These are phyloP conservation scores for Graphium colonna DNA, from an alignment of 2,888 invertebrate species.

Conservation along the genomic window DNA sequence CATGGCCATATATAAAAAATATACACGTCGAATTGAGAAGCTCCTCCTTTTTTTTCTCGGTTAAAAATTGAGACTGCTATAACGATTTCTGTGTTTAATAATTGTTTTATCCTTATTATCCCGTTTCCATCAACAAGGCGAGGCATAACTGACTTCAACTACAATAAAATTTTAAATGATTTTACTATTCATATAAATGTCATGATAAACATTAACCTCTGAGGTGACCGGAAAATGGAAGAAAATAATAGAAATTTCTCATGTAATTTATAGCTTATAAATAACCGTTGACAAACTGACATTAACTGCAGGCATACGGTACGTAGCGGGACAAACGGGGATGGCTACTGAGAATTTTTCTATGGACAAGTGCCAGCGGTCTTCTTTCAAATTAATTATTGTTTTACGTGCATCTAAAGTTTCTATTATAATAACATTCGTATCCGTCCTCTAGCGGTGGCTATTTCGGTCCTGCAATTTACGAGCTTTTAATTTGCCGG, in stretches of 20 bases:
- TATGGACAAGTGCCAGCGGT: constrained; percentile 66
- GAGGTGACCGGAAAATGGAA: not conserved
- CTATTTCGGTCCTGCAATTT: constrained; percentile 59
- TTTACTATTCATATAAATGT: not conserved
- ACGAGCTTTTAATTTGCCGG: constrained; percentile 69
- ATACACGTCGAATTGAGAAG: too few relatives aligned
- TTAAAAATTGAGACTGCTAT: too few relatives aligned
- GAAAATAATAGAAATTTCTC: not conserved
- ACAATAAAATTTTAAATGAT: too few relatives aligned
- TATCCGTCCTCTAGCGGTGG: constrained; percentile 49
- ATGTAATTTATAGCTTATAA: constrained; percentile 11
- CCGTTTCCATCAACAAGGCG: too few relatives aligned
- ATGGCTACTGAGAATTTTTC: constrained; percentile 37
- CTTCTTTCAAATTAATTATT: constrained; percentile 76
- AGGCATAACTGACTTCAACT: too few relatives aligned
- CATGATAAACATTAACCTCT: not conserved
- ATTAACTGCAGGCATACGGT: constrained; percentile 5
- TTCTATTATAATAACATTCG: constrained; percentile 69
- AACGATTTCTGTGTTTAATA: too few relatives aligned
- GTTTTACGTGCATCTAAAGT: constrained; percentile 70
- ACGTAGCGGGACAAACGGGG: not conserved
- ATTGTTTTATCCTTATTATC: too few relatives aligned
- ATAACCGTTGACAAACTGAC: constrained; percentile 3
- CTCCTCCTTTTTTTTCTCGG: too few relatives aligned
- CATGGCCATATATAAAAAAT: too few relatives aligned